phyloP scores from a whole-genome alignment of 2,888 invertebrate genomes.

The Bhutanitis thaidina region DNA sequence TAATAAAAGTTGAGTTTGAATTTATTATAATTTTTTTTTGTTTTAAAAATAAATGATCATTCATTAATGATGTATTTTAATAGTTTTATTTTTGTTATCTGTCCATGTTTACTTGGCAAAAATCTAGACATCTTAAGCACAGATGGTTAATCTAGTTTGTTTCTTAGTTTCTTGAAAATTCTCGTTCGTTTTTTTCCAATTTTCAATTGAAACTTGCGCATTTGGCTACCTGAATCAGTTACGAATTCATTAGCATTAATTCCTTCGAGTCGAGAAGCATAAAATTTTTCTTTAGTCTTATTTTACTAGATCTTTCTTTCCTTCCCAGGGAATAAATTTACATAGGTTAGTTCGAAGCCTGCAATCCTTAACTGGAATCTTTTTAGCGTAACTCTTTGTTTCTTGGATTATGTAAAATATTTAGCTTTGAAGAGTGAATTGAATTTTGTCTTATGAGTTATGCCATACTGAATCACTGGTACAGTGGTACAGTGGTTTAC shows the following conservation, averaged over 20 bases:
- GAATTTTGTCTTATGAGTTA: too few species aligned
- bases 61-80: too few species aligned
- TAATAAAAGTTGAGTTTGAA: conserved; percentile 13
- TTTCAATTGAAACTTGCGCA: conserved; percentile 19
- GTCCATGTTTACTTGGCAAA: too few species aligned
- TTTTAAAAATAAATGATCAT: conserved; percentile 3
- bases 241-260: conserved; percentile 22
- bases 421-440: too few species aligned
- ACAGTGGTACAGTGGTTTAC: too few species aligned
- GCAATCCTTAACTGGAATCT: conserved; percentile 15
- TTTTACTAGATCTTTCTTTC: conserved; percentile 18
- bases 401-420: background rate
- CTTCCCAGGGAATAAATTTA: conserved; percentile 19
- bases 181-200: conserved; percentile 1
- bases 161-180: background rate
- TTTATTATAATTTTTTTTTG: conserved; percentile 5
- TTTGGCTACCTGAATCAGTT: conserved; percentile 21
- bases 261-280: conserved; percentile 18
- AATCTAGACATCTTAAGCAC: background rate
- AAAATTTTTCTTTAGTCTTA: conserved; percentile 18
- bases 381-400: conserved; percentile 13
- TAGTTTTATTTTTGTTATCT: too few species aligned
- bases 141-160: background rate
- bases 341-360: conserved; percentile 19
- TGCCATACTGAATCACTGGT: too few species aligned